These are phyloP conservation scores for Erpetoichthys calabaricus DNA, from an alignment of 2,797 vertebrate species.

Conservation along the genomic window DNA sequence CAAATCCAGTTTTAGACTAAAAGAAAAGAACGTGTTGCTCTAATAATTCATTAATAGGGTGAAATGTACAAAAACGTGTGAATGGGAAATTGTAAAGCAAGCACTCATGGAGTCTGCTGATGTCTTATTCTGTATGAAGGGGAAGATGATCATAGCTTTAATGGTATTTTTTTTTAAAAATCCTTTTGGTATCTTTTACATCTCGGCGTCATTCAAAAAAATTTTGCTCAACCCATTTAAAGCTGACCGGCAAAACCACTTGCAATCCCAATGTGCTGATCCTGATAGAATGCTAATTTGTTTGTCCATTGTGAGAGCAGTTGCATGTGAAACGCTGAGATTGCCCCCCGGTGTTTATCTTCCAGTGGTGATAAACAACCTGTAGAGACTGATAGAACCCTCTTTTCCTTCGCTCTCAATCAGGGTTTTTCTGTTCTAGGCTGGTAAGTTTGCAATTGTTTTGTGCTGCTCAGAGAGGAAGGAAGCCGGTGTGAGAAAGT, in stretches of 20 bases:
- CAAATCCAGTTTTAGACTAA: no score
- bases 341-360: slow-evolving; percentile 17
- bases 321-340: slow-evolving; percentile 22
- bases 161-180: no score
- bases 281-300: slow-evolving; percentile 29
- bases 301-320: slow-evolving; percentile 18
- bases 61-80: no score
- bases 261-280: slow-evolving; percentile 18
- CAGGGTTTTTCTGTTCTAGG: slow-evolving; percentile 21
- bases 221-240: no score
- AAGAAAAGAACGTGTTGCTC: no score
- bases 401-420: slow-evolving; percentile 25
- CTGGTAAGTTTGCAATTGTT: slow-evolving; percentile 55
- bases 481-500: slow-evolving; percentile 68
- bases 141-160: no score
- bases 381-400: slow-evolving; percentile 28
- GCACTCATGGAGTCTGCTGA: no score
- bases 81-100: no score
- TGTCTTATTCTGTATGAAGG: no score
- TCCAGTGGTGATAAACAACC: slow-evolving; percentile 33
- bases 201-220: no score
- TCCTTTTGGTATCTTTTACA: no score
- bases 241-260: slow-evolving; percentile 13
- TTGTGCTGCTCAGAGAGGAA: slow-evolving; percentile 59
- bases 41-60: no score